Base-by-base conservation (phyloP, 1,140 invertebrate species). In the Teleopsis dalmanni region DNA sequence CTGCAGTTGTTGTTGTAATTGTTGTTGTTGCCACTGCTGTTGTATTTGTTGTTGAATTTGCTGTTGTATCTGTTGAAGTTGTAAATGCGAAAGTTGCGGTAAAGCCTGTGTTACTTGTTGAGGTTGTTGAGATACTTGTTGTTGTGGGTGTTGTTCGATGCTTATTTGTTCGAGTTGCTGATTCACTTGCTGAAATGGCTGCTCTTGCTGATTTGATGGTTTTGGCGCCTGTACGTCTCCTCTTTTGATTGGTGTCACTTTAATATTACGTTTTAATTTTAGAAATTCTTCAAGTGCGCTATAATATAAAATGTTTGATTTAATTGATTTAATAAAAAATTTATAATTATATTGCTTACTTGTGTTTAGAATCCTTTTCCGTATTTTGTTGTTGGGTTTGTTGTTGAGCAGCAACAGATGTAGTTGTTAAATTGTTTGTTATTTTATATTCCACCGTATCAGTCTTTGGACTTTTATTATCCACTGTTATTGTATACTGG, bases 381-480 rank as follows among this genome's bases (percentile, higher is more conserved):
- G 69, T 51, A 69, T 66, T 71, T 45, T 34, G 46, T 14, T 49
- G 46, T 40, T 33, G 29, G n/a, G 19, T 8, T 71, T 72, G 44
- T 71, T 71, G 11, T 63, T 71, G 48, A 35, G 72, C 71, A 21
- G 65, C 16, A 14, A 29, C 21, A 42, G 37, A 31, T 73, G 41
- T 71, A 69, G 43, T 67, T 69, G 11, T 69, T 72, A 50, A 69
- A 65, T 34, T 25, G 73, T 10, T 68, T 34, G 73, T 70, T 31
- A 68, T 60, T 34, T 72, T 74, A 31, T 71, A 57, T 53, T 73
- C 71, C 62, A 75, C 70, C 63, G 75, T 53, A 44, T 59, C 58
- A 11, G 75, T 68, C 57, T 77, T 73, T 25, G 76, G 57, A 37
- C 74, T 69, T 54, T 71, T 74, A 37, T 74, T 76, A 49, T 80